phyloP scores from a whole-genome alignment of 1,140 invertebrate species.

The Limonius californicus region DNA sequence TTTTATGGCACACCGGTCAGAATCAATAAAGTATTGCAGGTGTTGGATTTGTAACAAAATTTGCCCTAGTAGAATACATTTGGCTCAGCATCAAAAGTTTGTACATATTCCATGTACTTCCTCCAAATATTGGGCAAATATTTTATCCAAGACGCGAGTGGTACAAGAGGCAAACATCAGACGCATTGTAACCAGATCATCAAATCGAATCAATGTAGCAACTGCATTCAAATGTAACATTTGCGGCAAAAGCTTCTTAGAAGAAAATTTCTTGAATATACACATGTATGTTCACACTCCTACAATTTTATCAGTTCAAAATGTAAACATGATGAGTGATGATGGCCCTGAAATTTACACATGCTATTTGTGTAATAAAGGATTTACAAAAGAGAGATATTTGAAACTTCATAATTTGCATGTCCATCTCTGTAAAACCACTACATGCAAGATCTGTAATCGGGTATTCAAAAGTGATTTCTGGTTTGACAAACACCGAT shows the following conservation, averaged over 20 bases:
- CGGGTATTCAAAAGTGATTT: neutral
- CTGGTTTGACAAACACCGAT: neutral
- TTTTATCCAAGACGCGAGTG: neutral
- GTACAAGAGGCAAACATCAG: neutral
- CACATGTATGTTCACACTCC: neutral
- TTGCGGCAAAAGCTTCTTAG: neutral
- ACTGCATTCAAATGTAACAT: neutral
- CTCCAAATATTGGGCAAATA: neutral
- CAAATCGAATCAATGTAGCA: neutral
- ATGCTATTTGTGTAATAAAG: constrained; percentile 7
- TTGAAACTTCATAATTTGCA: constrained; percentile 5
- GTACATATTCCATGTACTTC: neutral
- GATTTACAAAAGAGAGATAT: neutral
- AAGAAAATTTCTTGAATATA: neutral
- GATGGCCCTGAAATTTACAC: neutral
- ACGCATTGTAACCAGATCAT: neutral
- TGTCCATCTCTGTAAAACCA: neutral
- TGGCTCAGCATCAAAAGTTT: neutral
- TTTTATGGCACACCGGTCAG: too few relatives aligned
- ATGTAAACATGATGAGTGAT: neutral
- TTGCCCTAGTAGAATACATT: neutral
- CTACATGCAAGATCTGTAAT: neutral
- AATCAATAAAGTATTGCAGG: neutral
- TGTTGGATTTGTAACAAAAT: neutral
- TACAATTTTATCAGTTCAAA: too few relatives aligned